Base-by-base conservation (phyloP, 2,113 vertebrate genomes). In the Apus apus region DNA sequence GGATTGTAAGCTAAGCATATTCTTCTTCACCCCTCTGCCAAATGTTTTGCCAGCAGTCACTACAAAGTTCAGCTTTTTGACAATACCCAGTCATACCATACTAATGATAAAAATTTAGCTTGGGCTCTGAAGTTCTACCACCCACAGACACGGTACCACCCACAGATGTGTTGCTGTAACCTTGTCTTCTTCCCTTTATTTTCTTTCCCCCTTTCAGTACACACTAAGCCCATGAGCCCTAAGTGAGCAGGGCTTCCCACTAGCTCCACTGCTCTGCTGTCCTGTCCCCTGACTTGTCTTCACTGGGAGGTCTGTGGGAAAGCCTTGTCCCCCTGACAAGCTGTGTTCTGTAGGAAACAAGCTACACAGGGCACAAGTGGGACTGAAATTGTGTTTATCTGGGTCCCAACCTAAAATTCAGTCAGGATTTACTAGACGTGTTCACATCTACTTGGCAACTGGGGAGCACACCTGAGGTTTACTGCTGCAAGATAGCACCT, bases 201-300 rank as follows among this genome's bases (percentile, higher is more conserved):
- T 93, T 81, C 36, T 57, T 90, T 74, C 68, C 36, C 25, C 36
- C 34, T 66, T 81, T 72, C 48, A 40, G 66, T 12, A 21, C 0
- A 1, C 15, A 30, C 10, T 43, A 30, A 90, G 71, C 27, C 21
- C 0, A 0, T 54, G 32, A 91, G 18, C 46, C 16, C 46, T 38
- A 45, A 4, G 4, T 8, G 20, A 61, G 29, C 1, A 2, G 8
- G 56, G 8, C 6, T 88, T n/a, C 43, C 15, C 0, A 0, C 48
- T 13, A 73, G 29, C 10, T 30, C 13, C n/a, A 43, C 36, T 89
- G 38, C 61, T 36, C 80, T 84, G 17, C 57, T 43, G 19, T 71
- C n/a, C 46, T 85, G 25, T 6, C 27, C 57, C 38, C 40, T 60
- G 46, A 18, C 27, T 83, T 68, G 1, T 22, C 54, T 22, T 34